A percentile compares a stretch with the other conserved stretches of the same genome.
Evolutionary conservation across 2,888 invertebrate species (phyloP).

Genomic region (Stomorhina lunata): DNA sequence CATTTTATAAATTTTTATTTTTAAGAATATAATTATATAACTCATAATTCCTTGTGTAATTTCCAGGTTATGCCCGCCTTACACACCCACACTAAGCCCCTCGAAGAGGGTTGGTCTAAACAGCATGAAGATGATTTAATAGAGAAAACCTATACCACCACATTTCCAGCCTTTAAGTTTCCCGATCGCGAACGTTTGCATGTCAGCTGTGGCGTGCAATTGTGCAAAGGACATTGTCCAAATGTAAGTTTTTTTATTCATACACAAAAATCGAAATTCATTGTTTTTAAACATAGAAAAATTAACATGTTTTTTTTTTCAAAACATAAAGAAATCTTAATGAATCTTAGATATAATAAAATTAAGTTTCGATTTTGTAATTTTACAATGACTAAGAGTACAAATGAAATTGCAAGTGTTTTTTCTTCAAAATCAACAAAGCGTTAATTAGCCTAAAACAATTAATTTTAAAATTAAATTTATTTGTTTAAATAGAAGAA

Average conservation of each 20-base stretch:
- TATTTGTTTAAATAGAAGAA: neutral
- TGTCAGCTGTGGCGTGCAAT: conserved; percentile 87
- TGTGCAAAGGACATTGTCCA: conserved; percentile 87
- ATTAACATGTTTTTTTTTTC: neutral
- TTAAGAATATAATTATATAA: neutral
- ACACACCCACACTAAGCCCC: conserved; percentile 74
- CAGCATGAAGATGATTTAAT: conserved; percentile 78
- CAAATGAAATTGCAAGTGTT: conserved; percentile 59
- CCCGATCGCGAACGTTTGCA: conserved; percentile 89
- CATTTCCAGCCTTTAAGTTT: conserved; percentile 91
- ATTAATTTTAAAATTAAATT: conserved; percentile 11
- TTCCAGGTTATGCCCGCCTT: conserved; percentile 79
- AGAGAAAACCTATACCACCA: conserved; percentile 80
- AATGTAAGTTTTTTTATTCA: conserved; percentile 79
- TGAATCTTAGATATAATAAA: conserved; percentile 17
- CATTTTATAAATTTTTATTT: neutral
- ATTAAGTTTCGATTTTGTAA: conserved; percentile 28
- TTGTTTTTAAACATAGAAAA: neutral
- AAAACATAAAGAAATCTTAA: neutral
- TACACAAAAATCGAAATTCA: neutral
- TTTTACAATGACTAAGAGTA: conserved; percentile 17
- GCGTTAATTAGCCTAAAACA: conserved; percentile 55
- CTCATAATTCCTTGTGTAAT: neutral
- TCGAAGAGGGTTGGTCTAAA: conserved; percentile 80
- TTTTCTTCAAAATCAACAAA: conserved; percentile 49